Conservation (phyloP, 2,113 vertebrate genomes). For the Fregata magnificens region DNA sequence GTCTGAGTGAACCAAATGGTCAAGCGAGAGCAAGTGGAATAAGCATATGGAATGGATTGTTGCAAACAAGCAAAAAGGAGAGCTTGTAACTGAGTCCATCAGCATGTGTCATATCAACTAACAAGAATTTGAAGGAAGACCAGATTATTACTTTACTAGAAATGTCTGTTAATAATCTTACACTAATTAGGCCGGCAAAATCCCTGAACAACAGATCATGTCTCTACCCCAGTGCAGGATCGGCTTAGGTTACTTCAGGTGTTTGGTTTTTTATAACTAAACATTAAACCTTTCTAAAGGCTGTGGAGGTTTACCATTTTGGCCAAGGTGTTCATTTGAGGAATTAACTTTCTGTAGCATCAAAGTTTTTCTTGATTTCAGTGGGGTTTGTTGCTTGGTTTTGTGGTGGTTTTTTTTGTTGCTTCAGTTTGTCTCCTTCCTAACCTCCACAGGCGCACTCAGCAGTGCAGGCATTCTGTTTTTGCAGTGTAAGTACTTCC, state of each 20-base stretch:
- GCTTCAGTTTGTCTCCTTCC: not conserved
- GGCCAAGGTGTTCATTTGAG: not conserved
- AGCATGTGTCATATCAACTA: not conserved
- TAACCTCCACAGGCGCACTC: not conserved
- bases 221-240: not conserved
- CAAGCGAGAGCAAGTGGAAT: rapidly evolving
- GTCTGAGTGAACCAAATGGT: not conserved
- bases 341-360: not conserved
- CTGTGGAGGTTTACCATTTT: rapidly evolving
- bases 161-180: not conserved
- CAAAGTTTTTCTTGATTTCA: not conserved
- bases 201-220: not conserved
- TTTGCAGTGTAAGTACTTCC: not conserved
- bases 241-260: not conserved
- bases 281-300: not conserved
- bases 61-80: not conserved
- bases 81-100: not conserved
- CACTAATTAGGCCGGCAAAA: rapidly evolving
- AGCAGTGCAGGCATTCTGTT: not conserved
- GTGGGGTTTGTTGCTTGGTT: not conserved
- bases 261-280: not conserved
- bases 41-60: not conserved
- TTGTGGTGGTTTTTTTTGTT: not conserved
- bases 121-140: not conserved
- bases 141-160: not conserved